Evolutionary conservation across 2,888 invertebrate species (phyloP), one percentile per base, ranked within the genome.

Genomic region (Agrilus mali): DNA sequence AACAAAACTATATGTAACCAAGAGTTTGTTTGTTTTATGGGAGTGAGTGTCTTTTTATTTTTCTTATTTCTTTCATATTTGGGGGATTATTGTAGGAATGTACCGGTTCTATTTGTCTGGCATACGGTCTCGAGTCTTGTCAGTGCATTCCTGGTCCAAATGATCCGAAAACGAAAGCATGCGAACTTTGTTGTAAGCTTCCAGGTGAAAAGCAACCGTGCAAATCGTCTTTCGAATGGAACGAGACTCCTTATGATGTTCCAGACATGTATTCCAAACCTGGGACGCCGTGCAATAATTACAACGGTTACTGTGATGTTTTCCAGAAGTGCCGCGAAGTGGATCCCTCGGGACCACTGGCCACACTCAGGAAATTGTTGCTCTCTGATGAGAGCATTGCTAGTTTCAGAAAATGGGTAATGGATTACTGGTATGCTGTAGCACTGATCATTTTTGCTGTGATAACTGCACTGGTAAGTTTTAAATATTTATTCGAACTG

Each of bases 1-100:
- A 92, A 97, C 69, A 85, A 92, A 64, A 93, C 94, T 4, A 84
- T 93, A 48, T 98, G 97, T 68, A 95, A 96, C 65, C 87, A 93
- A 63, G 92, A 93, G 64, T 93, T 96, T 59, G 94, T 97, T 44
- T 97, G 97, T 66, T 92, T 87, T 60, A 88, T 89, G 84, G 96
- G 96, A 64, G 89, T 90, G 66, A 76, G 83, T 74, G 31, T 37
- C 34, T 33, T 37, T 31, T 31, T 31, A 35, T 17, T 44, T 35
- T 36, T 35, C 27, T 31, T 17, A 36, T 6, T n/a, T n/a, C n/a
- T n/a, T n/a, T n/a, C n/a, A n/a, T n/a, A n/a, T 20, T 20, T 20
- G 3, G 20, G 20, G 20, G 5, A n/a, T n/a, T n/a, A n/a, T 20
- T 20, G 20, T 60, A 86, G 86, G 88, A 94, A 66, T 97, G 97